These are phyloP conservation scores for Trichogramma dendrolimi DNA, from an alignment of 2,888 invertebrate species.

Conservation along the genomic window DNA sequence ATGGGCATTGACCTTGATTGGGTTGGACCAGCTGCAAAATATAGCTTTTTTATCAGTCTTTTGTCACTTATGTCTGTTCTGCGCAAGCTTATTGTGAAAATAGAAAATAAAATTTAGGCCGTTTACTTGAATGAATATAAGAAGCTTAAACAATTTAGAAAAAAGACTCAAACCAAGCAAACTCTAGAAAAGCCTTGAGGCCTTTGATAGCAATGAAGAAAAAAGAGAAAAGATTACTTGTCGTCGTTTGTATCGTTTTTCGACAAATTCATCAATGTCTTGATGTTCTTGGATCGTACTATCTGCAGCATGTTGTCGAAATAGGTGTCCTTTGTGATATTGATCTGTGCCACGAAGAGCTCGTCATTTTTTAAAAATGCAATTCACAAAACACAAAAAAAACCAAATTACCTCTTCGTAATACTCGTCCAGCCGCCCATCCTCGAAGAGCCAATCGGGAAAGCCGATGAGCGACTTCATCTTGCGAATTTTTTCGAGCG, in stretches of 20 bases:
- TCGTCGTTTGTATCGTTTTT: conserved; percentile 39
- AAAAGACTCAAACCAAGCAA: too few relatives aligned
- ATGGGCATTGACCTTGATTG: conserved; percentile 78
- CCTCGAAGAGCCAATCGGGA: conserved; percentile 70
- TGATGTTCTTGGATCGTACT: conserved; percentile 57
- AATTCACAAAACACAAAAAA: background rate
- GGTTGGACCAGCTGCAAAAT: conserved; percentile 65
- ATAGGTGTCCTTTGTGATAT: conserved; percentile 59
- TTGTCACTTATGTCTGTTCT: too few relatives aligned
- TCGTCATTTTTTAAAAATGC: background rate
- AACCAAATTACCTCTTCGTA: conserved; percentile 59
- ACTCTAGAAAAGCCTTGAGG: too few relatives aligned
- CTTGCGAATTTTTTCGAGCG: conserved; percentile 67
- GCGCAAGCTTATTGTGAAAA: too few relatives aligned
- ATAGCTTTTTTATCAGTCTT: background rate
- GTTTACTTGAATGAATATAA: too few relatives aligned
- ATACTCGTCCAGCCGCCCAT: conserved; percentile 62
- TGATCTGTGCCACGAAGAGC: conserved; percentile 48
- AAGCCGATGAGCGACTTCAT: conserved; percentile 75
- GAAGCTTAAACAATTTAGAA: too few relatives aligned
- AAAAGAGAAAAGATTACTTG: conserved; percentile 23
- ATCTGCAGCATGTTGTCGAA: conserved; percentile 69
- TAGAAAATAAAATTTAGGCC: too few relatives aligned
- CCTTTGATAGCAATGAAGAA: too few relatives aligned
- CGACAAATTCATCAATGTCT: conserved; percentile 56